A percentile compares a stretch with the other conserved stretches of the same genome.
Evolutionary conservation across 2,888 invertebrate species (phyloP).

Genomic region (Thyatira batis): DNA sequence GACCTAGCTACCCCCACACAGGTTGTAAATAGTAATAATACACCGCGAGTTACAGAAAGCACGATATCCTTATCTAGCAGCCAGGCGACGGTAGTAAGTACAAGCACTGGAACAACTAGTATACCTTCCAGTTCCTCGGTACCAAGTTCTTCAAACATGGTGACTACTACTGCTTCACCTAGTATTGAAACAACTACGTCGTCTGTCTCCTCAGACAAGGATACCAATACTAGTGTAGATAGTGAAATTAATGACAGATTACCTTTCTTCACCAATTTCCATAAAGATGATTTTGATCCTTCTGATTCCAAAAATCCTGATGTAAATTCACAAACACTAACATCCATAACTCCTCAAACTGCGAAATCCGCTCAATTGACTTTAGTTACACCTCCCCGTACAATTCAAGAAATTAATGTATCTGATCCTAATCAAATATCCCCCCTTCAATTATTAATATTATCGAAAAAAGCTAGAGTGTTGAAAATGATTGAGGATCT

Average conservation of each 20-base stretch:
- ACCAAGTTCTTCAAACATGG: conserved; percentile 17
- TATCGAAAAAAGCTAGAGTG: conserved; percentile 76
- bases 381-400: conserved; percentile 27
- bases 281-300: conserved; percentile 49
- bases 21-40: conserved; percentile 60
- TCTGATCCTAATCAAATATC: conserved; percentile 61
- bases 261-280: conserved; percentile 65
- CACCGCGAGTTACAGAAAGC: conserved; percentile 35
- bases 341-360: conserved; percentile 14
- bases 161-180: conserved; percentile 20
- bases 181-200: conserved; percentile 33
- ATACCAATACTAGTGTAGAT: conserved; percentile 22
- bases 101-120: conserved; percentile 20
- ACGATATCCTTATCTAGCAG: conserved; percentile 45
- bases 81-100: conserved; percentile 40
- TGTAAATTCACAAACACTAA: conserved; percentile 16
- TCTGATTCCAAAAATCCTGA: conserved; percentile 26
- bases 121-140: conserved; percentile 13
- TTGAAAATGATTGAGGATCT: conserved; percentile 78
- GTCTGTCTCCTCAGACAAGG: conserved; percentile 42
- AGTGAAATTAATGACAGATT: conserved; percentile 40
- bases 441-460: conserved; percentile 66
- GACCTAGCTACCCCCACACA: conserved; percentile 33
- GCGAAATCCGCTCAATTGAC: conserved; percentile 29
- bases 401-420: conserved; percentile 39